These are phyloP conservation scores for Phalera bucephala DNA, from an alignment of 2,888 invertebrate species.

Conservation along the genomic window DNA sequence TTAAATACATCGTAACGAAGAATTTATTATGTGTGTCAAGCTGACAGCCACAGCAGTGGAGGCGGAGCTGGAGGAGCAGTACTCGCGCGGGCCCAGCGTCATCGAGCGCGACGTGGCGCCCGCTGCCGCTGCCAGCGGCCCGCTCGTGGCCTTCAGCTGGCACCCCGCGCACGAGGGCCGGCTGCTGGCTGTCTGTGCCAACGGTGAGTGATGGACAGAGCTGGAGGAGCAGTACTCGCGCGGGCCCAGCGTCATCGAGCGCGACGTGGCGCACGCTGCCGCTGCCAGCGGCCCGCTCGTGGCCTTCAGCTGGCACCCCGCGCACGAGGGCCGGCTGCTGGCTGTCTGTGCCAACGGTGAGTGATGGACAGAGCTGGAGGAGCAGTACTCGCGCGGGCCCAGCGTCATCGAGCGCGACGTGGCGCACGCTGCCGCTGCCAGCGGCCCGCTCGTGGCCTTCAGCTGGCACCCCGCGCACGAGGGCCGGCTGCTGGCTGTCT, in stretches of 20 bases:
- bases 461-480: constrained; percentile 94
- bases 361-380: too few species aligned
- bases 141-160: too few species aligned
- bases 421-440: constrained; percentile 55
- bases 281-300: constrained; percentile 37
- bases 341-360: too few species aligned
- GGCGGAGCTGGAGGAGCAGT: constrained; percentile 48
- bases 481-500: constrained; percentile 88
- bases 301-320: too few species aligned
- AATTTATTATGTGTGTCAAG: too few species aligned
- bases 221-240: too few species aligned
- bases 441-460: constrained; percentile 86
- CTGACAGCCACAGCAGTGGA: constrained; percentile 35
- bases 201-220: too few species aligned
- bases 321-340: too few species aligned
- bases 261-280: constrained; percentile 61
- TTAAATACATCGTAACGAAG: too few species aligned
- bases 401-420: constrained; percentile 57
- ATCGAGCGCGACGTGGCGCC: constrained; percentile 63
- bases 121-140: constrained; percentile 47
- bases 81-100: constrained; percentile 44
- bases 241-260: constrained; percentile 54
- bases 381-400: too few species aligned
- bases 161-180: too few species aligned
- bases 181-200: too few species aligned